Conservation (phyloP, 1,140 invertebrate genomes). For the Telenomus remus region DNA sequence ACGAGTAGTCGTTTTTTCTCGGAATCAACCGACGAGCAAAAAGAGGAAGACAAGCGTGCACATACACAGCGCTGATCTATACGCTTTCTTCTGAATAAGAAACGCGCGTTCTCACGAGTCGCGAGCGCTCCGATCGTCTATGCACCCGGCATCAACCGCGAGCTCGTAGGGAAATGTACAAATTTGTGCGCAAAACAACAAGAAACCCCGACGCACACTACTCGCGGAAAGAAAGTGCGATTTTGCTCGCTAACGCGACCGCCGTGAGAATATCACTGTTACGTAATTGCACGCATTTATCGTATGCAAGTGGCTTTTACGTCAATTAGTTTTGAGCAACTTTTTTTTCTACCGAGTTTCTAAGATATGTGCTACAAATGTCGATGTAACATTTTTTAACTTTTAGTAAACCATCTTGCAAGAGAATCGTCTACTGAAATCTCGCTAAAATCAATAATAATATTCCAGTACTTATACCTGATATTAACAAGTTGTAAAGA, state of each 20-base stretch:
- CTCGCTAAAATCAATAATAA: too few species aligned
- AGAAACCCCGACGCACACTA: slow-evolving; percentile 11
- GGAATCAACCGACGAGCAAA: slow-evolving; percentile 58
- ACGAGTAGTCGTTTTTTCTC: slow-evolving; percentile 67
- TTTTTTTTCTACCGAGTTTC: background rate
- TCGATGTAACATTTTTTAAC: too few species aligned
- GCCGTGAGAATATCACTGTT: background rate
- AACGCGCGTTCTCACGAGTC: slow-evolving; percentile 61
- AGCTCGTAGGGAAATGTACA: slow-evolving; percentile 41
- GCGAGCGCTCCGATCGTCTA: slow-evolving; percentile 19
- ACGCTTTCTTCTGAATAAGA: slow-evolving; percentile 59
- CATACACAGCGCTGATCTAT: slow-evolving; percentile 36
- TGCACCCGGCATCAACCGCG: slow-evolving; percentile 31
- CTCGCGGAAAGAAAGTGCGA: slow-evolving; percentile 37
- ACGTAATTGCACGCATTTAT: background rate
- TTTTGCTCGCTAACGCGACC: background rate
- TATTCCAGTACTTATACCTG: too few species aligned
- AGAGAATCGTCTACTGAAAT: too few species aligned
- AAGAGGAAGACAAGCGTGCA: slow-evolving; percentile 29
- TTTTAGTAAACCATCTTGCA: too few species aligned
- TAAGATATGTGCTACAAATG: background rate
- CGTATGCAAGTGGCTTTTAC: background rate
- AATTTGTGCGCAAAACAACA: slow-evolving; percentile 14
- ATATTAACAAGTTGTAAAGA: too few species aligned
- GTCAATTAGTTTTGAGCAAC: too few species aligned